phyloP scores from a whole-genome alignment of 2,888 invertebrate species.

The Onchidella celtica region DNA sequence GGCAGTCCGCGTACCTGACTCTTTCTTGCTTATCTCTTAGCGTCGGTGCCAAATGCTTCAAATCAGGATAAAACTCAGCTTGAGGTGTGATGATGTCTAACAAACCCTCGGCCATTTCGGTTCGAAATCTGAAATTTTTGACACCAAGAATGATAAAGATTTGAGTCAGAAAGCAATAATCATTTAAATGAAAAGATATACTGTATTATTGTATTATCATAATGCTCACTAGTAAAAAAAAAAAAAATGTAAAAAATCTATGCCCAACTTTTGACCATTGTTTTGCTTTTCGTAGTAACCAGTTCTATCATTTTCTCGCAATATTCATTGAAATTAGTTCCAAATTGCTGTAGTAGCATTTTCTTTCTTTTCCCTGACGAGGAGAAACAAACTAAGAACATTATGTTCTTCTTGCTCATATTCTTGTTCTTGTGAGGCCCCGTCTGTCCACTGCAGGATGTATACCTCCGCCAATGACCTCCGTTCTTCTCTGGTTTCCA shows the following conservation, averaged over 20 bases:
- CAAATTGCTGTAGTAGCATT: no score
- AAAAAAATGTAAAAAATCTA: not conserved
- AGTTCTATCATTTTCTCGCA: no score
- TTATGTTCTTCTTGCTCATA: no score
- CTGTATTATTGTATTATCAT: no score
- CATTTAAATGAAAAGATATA: no score
- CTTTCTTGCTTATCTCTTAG: constrained; percentile 20
- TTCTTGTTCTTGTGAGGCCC: no score
- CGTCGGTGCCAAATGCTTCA: not conserved
- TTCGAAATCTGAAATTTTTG: constrained; percentile 11
- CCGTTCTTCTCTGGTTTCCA: no score
- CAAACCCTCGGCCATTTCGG: constrained; percentile 17
- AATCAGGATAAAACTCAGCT: constrained; percentile 34
- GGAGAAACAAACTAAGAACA: no score
- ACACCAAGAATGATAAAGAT: not conserved
- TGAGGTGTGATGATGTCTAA: constrained; percentile 29
- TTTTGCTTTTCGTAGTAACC: not conserved
- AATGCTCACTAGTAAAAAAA: not conserved
- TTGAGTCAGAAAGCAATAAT: not conserved
- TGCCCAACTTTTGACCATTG: not conserved
- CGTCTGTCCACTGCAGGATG: no score
- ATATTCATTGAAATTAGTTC: no score
- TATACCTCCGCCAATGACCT: no score
- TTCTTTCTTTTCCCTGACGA: no score
- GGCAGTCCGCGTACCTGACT: constrained; percentile 38